Evolutionary conservation across 2,797 vertebrate genomes (phyloP), one percentile per base, ranked within the genome.

Genomic region (Sebastes iracundus): DNA sequence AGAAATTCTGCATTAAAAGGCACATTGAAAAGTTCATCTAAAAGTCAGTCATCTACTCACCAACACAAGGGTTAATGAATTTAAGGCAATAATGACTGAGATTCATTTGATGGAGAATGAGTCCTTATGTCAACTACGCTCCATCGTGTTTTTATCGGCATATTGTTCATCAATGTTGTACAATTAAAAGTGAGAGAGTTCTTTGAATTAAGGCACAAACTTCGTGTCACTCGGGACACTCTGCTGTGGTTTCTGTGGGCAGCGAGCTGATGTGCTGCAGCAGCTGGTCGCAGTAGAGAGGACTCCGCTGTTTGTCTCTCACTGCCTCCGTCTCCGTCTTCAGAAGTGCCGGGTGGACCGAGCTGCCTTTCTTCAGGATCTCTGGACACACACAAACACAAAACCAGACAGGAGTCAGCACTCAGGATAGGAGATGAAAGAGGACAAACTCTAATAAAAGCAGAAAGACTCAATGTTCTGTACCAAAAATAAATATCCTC

Each of bases 351-450:
- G 97, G 95, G 74, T 96, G 94, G 27, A 97, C 91, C 7, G 18
- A 2, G 6, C 97, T 95, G 79, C 96, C 96, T 53, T 93, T 94
- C 90, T 97, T 97, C 80, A 99, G 94, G 79, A 97, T 94, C 46
- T 97, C 98, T 99, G 94, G 9, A 46, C 35, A 56, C 7, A 80
- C 8, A 75, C 28, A 78, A 12, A 67, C 8, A 38, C 6, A 64
- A 64, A 33, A 22, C 16, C 25, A 28, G 27, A 71, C 7, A 22
- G 13, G 18, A 30, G 56, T 77, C 20, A 79, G 22, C 1, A 10
- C 18, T 58, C 49, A 33, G 12, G 28, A 33, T 56, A n/a, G 16
- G 14, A 46, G 8, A 25, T 32, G 27, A 35, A 20, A 30, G 9
- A 33, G 22, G n/a, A 27, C 1, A 10, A 13, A 49, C 8, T 20